These are phyloP conservation scores for Euschistus heros DNA, from an alignment of 1,140 invertebrate species.

Conservation along the genomic window DNA sequence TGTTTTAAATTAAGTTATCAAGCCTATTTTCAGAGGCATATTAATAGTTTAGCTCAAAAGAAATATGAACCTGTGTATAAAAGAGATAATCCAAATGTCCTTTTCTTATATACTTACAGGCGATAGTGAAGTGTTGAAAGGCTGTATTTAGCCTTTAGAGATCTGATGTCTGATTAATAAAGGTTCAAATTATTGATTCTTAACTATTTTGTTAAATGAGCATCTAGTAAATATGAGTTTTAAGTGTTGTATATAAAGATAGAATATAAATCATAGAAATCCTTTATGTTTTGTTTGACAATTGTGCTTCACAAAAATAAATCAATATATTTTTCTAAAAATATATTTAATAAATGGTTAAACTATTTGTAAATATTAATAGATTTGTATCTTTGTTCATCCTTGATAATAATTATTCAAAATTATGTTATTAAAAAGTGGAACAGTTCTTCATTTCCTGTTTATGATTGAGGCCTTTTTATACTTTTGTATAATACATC, in stretches of 20 bases:
- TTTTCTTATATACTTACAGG: constrained; percentile 6
- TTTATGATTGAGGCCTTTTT: constrained; percentile 11
- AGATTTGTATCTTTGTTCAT: constrained; percentile 12
- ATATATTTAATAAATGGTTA: constrained; percentile 14
- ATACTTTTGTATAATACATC: constrained; percentile 1
- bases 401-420: neutral
- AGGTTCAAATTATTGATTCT: neutral
- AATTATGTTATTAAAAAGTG: neutral
- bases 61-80: neutral
- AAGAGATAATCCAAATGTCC: constrained; percentile 1
- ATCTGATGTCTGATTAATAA: constrained; percentile 5
- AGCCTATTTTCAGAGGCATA: neutral
- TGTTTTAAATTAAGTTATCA: neutral
- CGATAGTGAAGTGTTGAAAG: constrained; percentile 2
- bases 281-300: constrained; percentile 2
- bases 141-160: constrained; percentile 5
- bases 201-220: constrained; percentile 10
- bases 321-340: constrained; percentile 16
- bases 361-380: constrained; percentile 14
- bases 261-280: neutral
- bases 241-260: constrained; percentile 8
- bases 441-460: constrained; percentile 3
- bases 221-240: neutral
- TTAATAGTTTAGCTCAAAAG: constrained; percentile 14
- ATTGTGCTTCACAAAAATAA: constrained; percentile 10